Conservation (phyloP, 2,113 vertebrate genomes). For the Microtus montanus region DNA sequence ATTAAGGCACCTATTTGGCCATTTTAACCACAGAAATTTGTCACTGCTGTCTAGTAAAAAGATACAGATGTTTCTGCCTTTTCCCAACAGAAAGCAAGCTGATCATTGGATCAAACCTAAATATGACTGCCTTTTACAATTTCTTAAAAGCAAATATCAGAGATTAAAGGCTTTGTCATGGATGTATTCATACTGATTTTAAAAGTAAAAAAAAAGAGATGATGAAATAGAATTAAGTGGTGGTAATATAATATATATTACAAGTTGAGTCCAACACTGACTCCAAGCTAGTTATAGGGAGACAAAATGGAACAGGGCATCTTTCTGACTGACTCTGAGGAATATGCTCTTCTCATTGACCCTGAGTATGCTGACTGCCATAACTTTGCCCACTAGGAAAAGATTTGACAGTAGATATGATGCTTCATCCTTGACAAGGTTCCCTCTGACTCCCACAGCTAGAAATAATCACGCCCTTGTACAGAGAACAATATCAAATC, state of each 20-base stretch:
- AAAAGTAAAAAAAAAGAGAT: neutral
- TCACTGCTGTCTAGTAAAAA: conserved; percentile 7
- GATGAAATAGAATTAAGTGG: conserved; percentile 1
- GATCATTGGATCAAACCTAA: conserved; percentile 22
- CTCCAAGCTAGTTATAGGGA: neutral
- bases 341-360: neutral
- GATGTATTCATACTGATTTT: conserved; percentile 12
- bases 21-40: conserved; percentile 45
- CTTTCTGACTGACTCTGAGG: neutral
- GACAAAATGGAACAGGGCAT: neutral
- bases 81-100: conserved; percentile 53
- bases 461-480: neutral
- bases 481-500: neutral
- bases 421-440: neutral
- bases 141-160: conserved; percentile 41
- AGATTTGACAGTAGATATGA: neutral
- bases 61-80: conserved; percentile 2
- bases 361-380: neutral
- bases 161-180: neutral
- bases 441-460: neutral
- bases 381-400: neutral
- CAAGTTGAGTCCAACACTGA: conserved; percentile 45
- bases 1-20: conserved; percentile 40
- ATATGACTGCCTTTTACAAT: neutral
- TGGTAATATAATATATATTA: neutral